These are phyloP conservation scores for Nesoenas mayeri DNA, from an alignment of 2,113 vertebrate species.

Conservation along the genomic window DNA sequence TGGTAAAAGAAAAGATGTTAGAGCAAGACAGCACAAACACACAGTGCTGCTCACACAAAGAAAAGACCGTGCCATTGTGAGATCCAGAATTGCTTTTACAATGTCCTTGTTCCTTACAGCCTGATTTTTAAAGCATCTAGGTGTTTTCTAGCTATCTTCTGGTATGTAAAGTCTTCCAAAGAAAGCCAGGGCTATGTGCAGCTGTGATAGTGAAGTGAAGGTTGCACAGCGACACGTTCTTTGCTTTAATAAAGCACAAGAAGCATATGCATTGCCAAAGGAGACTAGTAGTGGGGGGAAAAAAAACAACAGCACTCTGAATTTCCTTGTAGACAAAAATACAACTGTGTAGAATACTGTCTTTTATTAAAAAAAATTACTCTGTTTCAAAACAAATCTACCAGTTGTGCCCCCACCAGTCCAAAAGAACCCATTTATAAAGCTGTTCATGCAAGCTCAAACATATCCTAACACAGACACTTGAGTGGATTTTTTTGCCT, in stretches of 20 bases:
- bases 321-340: background rate
- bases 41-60: background rate
- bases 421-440: background rate
- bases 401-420: background rate
- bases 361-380: background rate
- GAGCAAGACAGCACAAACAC: background rate
- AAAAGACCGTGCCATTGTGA: background rate
- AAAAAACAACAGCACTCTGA: background rate
- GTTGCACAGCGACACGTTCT: background rate
- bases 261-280: background rate
- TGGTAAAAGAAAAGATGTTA: slow-evolving; percentile 46
- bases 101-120: background rate
- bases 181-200: background rate
- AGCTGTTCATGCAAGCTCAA: background rate
- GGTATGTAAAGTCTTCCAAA: background rate
- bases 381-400: background rate
- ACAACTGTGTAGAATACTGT: background rate
- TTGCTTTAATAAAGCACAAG: background rate
- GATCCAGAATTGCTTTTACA: background rate
- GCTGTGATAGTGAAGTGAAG: background rate
- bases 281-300: background rate
- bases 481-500: background rate
- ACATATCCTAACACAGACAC: background rate
- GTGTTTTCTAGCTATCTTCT: background rate
- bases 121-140: background rate